Evolutionary conservation across 30 jellyfish, hydroid and myxozoan genomes (phyloP), one percentile per base, ranked within the genome.

Genomic region (Aurelia sp.): DNA sequence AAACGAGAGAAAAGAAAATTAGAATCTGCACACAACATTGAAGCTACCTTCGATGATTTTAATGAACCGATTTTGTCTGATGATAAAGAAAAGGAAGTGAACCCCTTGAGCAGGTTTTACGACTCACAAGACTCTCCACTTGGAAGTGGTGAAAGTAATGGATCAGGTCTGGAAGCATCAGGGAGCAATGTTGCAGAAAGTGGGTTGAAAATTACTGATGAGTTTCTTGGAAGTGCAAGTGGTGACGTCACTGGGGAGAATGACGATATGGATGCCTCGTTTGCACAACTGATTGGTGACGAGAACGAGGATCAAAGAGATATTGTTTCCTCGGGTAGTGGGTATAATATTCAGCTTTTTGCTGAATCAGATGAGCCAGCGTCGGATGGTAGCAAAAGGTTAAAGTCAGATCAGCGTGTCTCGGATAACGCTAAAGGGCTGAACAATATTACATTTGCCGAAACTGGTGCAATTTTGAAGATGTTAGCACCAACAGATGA

Each of bases 241-340:
- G 66, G 70, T 52, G 86, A 58, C 16, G 79, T 30, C 13, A 9
- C 8, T 44, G 79, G 47, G 21, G 63, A 16, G 13, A 73, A 64
- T 52, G 90, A 70, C 11, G 79, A 35, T 55, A 67, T 83, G 11
- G 92, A 83, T 83, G 47, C 76, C 16, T 83, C 92, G 10, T 83
- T 69, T 58, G 92, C 75, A 5, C 74, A 83, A 17, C 33, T 83
- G 17, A 74, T 83, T 37, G 61, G 86, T 58, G 74, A 17, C 11
- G 55, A 10, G 55, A 66, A 73, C 37, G 73, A 31, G 63, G 73
- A 82, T 27, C 35, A 82, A 7, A 80, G 20, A 15, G 88, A 47
- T 4, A 40, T 35, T 6, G 65, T 16, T 13, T 7, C 55, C 55
- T 44, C 55, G 15, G 55, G 55, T 44, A 44, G 55, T 44, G 17